Base-by-base conservation (phyloP, 2,113 vertebrate genomes). In the Macroglossus sobrinus region DNA sequence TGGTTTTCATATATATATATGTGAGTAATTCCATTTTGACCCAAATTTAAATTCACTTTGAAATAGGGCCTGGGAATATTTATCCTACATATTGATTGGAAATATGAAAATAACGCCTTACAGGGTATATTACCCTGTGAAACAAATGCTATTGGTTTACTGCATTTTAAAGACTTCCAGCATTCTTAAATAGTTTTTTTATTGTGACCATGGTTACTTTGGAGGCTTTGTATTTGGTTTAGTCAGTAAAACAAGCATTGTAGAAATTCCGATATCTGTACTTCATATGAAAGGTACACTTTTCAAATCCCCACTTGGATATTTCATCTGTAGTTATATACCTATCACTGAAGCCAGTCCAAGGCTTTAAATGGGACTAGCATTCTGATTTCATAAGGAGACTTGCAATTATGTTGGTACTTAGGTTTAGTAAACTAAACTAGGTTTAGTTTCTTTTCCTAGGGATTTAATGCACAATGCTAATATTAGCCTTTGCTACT, bases 371-470 rank as follows among this genome's bases (percentile, higher is more conserved):
- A 63, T 78, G 30, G 78, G 86, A 79, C 33, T 71, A 7, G 33
- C 18, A 8, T 64, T 80, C 45, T 88, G 64, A 92, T 94, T 97
- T 96, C 78, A 87, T 94, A 89, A 94, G 61, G 84, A 94, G 69
- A 55, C 35, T 66, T 86, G 53, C 53, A 80, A 84, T 89, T 95
- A 86, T 94, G 47, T 84, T 18, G 9, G 80, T 91, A 93, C 43
- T 92, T 91, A 88, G 45, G n/a, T n/a, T n/a, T n/a, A n/a, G n/a
- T n/a, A n/a, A n/a, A n/a, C n/a, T n/a, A n/a, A n/a, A n/a, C n/a
- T n/a, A 95, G 14, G 24, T 57, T 55, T 95, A 57, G 89, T 90
- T 97, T 94, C 93, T 97, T 96, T 97, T 98, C 96, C 85, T 63
- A 85, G 92, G 84, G 93, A 90, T 92, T 98, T 92, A 92, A 94